A percentile compares a stretch with the other conserved stretches of the same genome.
Evolutionary conservation across 2,797 vertebrate genomes (phyloP).

Genomic region (Chiroxiphia lanceolata): DNA sequence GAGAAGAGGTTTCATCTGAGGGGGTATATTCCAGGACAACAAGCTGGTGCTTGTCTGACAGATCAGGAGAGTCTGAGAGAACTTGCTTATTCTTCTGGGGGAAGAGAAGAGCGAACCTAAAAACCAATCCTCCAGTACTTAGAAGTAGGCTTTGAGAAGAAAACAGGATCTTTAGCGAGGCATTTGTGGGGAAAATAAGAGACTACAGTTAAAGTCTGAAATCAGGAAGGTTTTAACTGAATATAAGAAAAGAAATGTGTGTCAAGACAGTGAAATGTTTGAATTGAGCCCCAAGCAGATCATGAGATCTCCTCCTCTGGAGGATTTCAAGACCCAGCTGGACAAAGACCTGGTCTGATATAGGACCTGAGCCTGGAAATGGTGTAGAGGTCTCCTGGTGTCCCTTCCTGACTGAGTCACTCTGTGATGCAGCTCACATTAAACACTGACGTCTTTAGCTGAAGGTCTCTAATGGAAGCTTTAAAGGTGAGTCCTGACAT

Average conservation of each 20-base stretch:
- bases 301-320: not conserved
- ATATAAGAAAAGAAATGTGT: not conserved
- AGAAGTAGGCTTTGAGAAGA: not conserved
- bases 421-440: not conserved
- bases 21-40: not conserved
- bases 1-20: not conserved
- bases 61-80: not conserved
- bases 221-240: not conserved
- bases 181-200: not conserved
- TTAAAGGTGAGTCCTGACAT: not conserved
- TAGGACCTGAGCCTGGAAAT: not conserved
- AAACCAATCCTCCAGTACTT: not conserved
- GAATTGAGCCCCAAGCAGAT: not conserved
- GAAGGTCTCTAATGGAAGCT: not conserved
- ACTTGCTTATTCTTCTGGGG: not conserved
- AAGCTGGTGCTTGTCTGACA: not conserved
- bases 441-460: not conserved
- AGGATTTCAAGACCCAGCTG: not conserved
- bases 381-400: not conserved
- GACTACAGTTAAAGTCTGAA: not conserved
- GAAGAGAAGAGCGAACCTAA: not conserved
- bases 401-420: not conserved
- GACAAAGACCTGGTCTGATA: not conserved
- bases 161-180: not conserved
- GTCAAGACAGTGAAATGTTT: not conserved